Evolutionary conservation across 2,888 invertebrate genomes (phyloP).

Genomic region (Hyposoter dolosus): DNA sequence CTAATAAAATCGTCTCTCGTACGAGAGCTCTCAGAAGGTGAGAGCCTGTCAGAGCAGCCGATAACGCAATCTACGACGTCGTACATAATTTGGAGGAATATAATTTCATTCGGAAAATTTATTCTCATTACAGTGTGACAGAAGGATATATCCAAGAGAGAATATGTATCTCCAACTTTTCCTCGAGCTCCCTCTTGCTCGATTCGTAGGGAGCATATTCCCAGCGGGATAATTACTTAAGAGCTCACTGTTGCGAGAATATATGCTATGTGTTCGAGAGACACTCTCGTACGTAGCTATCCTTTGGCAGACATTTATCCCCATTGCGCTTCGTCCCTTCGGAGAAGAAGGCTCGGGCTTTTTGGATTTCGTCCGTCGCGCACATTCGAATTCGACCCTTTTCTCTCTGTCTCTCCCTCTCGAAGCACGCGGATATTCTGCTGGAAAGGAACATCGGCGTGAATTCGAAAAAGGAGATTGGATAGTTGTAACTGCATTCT

Average conservation of each 20-base stretch:
- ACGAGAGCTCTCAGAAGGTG: constrained; percentile 10
- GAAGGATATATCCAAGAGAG: constrained; percentile 41
- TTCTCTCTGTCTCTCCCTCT: not conserved
- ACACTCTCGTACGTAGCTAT: constrained; percentile 18
- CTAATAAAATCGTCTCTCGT: not conserved
- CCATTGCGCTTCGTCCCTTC: constrained; percentile 7
- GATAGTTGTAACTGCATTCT: constrained; percentile 14
- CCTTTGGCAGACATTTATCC: constrained; percentile 17
- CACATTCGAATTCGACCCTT: constrained; percentile 17
- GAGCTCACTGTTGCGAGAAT: constrained; percentile 31
- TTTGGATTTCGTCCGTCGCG: constrained; percentile 4
- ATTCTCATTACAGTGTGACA: constrained; percentile 57
- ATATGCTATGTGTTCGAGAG: constrained; percentile 13
- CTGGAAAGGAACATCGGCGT: constrained; percentile 2
- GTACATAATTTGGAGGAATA: constrained; percentile 38
- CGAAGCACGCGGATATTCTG: not conserved
- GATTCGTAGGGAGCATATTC: constrained; percentile 49
- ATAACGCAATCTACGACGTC: constrained; percentile 42
- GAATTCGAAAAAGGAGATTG: constrained; percentile 34
- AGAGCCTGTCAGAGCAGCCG: constrained; percentile 9
- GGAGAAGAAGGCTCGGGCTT: not conserved
- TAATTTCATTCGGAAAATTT: constrained; percentile 61
- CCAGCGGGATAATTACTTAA: constrained; percentile 65
- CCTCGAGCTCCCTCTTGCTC: constrained; percentile 4
- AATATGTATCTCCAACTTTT: constrained; percentile 36